A percentile compares a stretch with the other conserved stretches of the same genome.
These are phyloP conservation scores for Amblyteles armatorius DNA, from an alignment of 2,888 invertebrate species.

Conservation along the genomic window DNA sequence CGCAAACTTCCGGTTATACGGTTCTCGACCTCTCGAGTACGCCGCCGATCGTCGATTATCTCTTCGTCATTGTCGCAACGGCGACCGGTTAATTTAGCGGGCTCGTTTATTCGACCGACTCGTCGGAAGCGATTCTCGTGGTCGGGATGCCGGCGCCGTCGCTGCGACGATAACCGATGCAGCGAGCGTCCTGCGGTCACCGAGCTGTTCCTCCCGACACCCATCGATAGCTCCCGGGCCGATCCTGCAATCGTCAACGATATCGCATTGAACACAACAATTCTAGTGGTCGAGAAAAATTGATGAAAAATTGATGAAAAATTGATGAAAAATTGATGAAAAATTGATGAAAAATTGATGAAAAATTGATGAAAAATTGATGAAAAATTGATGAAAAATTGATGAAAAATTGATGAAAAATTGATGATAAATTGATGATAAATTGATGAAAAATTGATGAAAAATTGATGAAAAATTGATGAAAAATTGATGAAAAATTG, in stretches of 20 bases:
- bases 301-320: not conserved
- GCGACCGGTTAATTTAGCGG: not conserved
- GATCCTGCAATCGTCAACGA: constrained; percentile 38
- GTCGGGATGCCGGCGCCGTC: constrained; percentile 76
- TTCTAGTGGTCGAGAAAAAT: not conserved
- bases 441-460: too few species aligned
- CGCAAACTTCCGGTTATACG: constrained; percentile 18
- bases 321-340: not conserved
- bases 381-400: too few species aligned
- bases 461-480: too few species aligned
- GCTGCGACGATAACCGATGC: constrained; percentile 77
- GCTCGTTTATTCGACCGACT: not conserved
- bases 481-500: too few species aligned
- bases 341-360: not conserved
- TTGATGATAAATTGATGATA: too few species aligned
- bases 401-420: too few species aligned
- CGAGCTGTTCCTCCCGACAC: constrained; percentile 42
- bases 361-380: too few species aligned
- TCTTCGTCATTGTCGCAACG: not conserved
- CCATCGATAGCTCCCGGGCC: constrained; percentile 56
- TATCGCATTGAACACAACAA: not conserved
- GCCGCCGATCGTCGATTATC: constrained; percentile 27
- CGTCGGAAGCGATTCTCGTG: constrained; percentile 24
- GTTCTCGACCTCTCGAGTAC: not conserved
- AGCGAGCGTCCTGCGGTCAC: constrained; percentile 73